Evolutionary conservation across 2,888 invertebrate genomes (phyloP).

Genomic region (Deilephila elpenor): DNA sequence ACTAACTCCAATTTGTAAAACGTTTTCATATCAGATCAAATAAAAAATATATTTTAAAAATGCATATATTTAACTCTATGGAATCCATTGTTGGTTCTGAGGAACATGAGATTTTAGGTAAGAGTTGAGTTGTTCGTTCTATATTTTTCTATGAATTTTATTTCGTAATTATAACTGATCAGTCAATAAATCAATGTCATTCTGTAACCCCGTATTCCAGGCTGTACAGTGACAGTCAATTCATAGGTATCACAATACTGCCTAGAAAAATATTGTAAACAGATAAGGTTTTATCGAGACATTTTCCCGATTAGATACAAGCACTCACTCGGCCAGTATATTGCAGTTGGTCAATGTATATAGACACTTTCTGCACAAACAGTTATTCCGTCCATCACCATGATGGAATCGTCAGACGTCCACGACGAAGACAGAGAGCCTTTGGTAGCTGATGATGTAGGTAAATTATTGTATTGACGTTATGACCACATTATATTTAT

Average conservation of each 20-base stretch:
- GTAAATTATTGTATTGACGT: conserved; percentile 51
- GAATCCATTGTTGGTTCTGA: too few species aligned
- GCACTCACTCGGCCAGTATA: conserved; percentile 32
- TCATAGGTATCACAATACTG: not conserved
- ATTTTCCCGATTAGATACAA: conserved; percentile 32
- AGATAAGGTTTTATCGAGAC: conserved; percentile 26
- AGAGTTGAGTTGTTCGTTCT: too few species aligned
- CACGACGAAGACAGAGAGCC: conserved; percentile 54
- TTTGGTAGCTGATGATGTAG: conserved; percentile 57
- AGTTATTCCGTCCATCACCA: not conserved
- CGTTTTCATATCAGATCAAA: not conserved
- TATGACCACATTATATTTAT: not conserved
- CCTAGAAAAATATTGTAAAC: not conserved
- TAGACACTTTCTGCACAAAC: conserved; percentile 30
- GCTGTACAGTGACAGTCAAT: not conserved
- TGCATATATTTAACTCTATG: too few species aligned
- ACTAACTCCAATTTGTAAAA: not conserved
- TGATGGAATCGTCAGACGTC: conserved; percentile 41
- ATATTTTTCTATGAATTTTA: too few species aligned
- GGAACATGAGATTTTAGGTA: too few species aligned
- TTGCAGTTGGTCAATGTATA: conserved; percentile 35
- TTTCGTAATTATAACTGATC: too few species aligned
- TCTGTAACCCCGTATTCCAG: too few species aligned
- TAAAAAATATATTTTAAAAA: too few species aligned
- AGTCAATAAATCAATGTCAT: too few species aligned